Conservation (phyloP, 2,888 invertebrate genomes). For the Aradus depressus region DNA sequence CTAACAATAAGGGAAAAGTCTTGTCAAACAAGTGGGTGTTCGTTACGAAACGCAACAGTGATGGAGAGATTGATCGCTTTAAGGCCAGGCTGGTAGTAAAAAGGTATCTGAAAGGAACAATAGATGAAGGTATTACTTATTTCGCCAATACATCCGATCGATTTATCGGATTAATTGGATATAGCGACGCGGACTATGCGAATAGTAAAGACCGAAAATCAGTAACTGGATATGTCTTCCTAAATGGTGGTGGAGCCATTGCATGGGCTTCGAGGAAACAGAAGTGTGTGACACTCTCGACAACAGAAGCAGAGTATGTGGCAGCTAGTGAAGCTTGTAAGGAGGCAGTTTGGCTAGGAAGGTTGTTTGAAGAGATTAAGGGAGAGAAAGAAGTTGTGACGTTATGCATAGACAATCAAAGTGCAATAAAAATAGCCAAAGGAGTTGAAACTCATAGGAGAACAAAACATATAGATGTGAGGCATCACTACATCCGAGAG, state of each 20-base stretch:
- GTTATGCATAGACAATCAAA: slow-evolving; percentile 26
- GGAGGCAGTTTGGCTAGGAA: slow-evolving; percentile 2
- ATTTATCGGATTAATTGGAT: slow-evolving; percentile 20
- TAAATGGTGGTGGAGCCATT: slow-evolving; percentile 12
- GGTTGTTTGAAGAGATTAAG: background rate
- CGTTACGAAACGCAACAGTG: background rate
- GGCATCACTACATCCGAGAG: too few species aligned
- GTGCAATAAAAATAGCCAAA: too few species aligned
- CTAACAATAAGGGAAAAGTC: background rate
- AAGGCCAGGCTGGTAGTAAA: slow-evolving; percentile 9
- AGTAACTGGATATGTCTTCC: slow-evolving; percentile 23
- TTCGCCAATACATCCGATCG: too few species aligned
- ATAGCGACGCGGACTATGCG: slow-evolving; percentile 28
- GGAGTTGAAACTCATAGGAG: too few species aligned
- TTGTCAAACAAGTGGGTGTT: slow-evolving; percentile 4
- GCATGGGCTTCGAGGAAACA: slow-evolving; percentile 23
- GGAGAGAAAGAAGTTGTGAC: slow-evolving; percentile 7
- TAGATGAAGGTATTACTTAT: slow-evolving; percentile 1
- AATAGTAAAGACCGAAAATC: slow-evolving; percentile 21
- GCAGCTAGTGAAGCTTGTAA: slow-evolving; percentile 8
- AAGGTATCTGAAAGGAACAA: slow-evolving; percentile 23
- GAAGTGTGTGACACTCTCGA: slow-evolving; percentile 14
- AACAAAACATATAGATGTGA: too few species aligned
- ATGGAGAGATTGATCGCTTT: slow-evolving; percentile 10
- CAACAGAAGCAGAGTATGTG: slow-evolving; percentile 13